A percentile compares a stretch with the other conserved stretches of the same genome.
Conservation (phyloP, 1,140 invertebrate genomes). For the Aradophagus sp. region DNA sequence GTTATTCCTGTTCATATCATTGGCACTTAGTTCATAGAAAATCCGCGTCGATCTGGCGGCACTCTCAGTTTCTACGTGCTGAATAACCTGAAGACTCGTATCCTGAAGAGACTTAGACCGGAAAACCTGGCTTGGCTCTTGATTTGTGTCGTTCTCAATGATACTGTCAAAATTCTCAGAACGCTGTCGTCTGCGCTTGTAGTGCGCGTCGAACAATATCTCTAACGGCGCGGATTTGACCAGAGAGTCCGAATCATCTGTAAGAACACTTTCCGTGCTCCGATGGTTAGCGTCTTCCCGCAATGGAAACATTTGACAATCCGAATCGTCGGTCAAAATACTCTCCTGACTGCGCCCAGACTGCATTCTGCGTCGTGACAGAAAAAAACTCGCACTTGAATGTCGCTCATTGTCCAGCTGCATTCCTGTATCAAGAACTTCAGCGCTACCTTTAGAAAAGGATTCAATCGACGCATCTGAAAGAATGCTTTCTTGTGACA, state of each 20-base stretch:
- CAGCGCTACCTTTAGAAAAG: conserved; percentile 68
- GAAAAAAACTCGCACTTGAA: conserved; percentile 75
- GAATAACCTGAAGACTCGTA: conserved; percentile 62
- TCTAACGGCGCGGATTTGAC: conserved; percentile 85
- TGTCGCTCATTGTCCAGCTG: conserved; percentile 78
- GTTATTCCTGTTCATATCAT: conserved; percentile 39
- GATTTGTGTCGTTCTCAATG: conserved; percentile 19
- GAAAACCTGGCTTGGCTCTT: conserved; percentile 61
- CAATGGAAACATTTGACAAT: conserved; percentile 74
- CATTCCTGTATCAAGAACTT: conserved; percentile 74
- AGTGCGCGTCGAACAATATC: conserved; percentile 78
- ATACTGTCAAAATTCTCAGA: conserved; percentile 67
- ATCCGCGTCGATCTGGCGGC: conserved; percentile 40
- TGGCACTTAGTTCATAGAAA: conserved; percentile 66
- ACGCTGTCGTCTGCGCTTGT: conserved; percentile 66
- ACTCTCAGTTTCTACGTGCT: conserved; percentile 48
- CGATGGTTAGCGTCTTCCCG: conserved; percentile 65
- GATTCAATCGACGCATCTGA: conserved; percentile 78
- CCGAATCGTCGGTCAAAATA: conserved; percentile 85
- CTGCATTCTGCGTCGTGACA: conserved; percentile 72
- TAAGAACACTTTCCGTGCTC: conserved; percentile 74
- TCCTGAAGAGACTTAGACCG: conserved; percentile 75
- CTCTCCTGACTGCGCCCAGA: conserved; percentile 85
- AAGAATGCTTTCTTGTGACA: conserved; percentile 85
- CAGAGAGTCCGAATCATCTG: conserved; percentile 74